A percentile compares a stretch with the other conserved stretches of the same genome.
Conservation (phyloP, 2,113 vertebrate species). For the Furnarius figulus region DNA sequence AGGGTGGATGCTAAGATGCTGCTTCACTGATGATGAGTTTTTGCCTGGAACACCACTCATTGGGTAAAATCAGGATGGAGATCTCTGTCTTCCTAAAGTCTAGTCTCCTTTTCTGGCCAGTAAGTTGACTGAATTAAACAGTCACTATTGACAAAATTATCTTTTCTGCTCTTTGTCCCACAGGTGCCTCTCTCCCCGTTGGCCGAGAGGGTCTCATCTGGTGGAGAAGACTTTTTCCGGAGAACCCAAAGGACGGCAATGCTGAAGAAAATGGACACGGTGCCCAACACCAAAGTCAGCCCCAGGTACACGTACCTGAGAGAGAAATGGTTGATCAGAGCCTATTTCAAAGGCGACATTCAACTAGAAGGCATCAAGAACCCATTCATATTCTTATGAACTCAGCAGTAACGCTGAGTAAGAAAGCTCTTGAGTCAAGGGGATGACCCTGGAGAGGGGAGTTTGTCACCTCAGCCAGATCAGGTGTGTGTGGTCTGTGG, state of each 20-base stretch:
- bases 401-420: neutral
- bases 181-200: constrained; percentile 70
- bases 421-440: neutral
- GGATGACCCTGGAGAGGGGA: neutral
- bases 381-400: neutral
- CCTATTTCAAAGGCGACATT: neutral
- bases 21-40: neutral
- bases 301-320: constrained; percentile 87
- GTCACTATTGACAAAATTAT: constrained; percentile 66
- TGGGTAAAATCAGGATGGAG: neutral
- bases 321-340: constrained; percentile 48
- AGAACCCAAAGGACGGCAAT: constrained; percentile 80
- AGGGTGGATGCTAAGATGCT: neutral
- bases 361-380: neutral
- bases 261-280: constrained; percentile 83
- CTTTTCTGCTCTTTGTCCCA: constrained; percentile 76
- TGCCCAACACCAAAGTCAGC: constrained; percentile 85
- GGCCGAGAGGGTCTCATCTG: constrained; percentile 59
- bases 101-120: constrained; percentile 85
- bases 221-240: constrained; percentile 73
- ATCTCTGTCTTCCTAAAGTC: constrained; percentile 72
- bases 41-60: neutral
- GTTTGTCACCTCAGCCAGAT: neutral
- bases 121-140: constrained; percentile 66
- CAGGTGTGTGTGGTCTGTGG: neutral